These are phyloP conservation scores for Eptatretus atami DNA, from an alignment of 2,797 vertebrate genomes.

Conservation along the genomic window DNA sequence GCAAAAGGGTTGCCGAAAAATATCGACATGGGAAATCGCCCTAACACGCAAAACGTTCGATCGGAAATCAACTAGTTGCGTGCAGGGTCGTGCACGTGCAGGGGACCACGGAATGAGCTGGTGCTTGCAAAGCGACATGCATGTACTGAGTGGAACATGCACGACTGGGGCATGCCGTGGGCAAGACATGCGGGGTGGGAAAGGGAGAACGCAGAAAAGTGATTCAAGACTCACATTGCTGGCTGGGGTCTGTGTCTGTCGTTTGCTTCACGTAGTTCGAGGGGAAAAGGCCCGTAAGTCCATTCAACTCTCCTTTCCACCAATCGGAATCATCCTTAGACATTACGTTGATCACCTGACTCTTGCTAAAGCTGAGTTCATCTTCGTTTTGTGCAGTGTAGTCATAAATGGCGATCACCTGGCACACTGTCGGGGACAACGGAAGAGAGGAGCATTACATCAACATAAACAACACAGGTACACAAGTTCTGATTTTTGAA, in stretches of 20 bases:
- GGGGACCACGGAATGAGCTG: too few relatives aligned
- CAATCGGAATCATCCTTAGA: constrained; percentile 90
- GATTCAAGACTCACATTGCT: constrained; percentile 60
- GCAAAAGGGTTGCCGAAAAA: constrained; percentile 10
- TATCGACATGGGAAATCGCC: constrained; percentile 10
- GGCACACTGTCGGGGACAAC: constrained; percentile 32
- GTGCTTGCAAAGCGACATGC: too few relatives aligned
- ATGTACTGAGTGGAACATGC: too few relatives aligned
- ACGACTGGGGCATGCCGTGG: too few relatives aligned
- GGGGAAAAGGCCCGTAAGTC: constrained; percentile 73
- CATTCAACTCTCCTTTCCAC: constrained; percentile 88
- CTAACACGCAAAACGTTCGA: constrained; percentile 10
- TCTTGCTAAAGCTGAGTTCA: constrained; percentile 75
- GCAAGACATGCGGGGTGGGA: too few relatives aligned
- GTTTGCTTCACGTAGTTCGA: constrained; percentile 97
- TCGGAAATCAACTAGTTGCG: constrained; percentile 10
- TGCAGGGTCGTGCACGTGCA: too few relatives aligned
- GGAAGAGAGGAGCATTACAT: constrained; percentile 8
- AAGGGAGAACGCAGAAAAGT: too few relatives aligned
- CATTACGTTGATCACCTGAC: constrained; percentile 80
- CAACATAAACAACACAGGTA: too few relatives aligned
- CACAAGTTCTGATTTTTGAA: too few relatives aligned
- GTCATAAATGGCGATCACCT: constrained; percentile 97
- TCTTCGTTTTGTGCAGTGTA: constrained; percentile 88
- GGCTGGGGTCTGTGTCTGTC: constrained; percentile 78